Percentiles rank a stretch among this genome's conserved stretches.
These are phyloP conservation scores for Drosophila anceps DNA, from an alignment of 2,888 invertebrate genomes.

Conservation along the genomic window DNA sequence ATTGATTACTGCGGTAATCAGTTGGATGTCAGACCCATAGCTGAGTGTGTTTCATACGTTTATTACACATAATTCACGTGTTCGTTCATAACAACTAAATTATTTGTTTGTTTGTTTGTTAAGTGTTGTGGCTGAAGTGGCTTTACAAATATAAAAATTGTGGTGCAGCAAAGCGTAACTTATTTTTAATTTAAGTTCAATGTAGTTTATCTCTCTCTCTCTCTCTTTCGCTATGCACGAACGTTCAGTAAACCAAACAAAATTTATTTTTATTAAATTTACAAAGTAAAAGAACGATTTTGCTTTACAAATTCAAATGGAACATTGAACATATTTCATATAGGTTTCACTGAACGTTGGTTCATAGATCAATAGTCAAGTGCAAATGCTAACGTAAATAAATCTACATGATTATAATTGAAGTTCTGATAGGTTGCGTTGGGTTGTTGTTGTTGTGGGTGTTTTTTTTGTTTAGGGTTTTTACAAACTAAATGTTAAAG, in stretches of 20 bases:
- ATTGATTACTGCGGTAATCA: no score
- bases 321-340: not conserved
- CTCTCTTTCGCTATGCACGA: slow-evolving; percentile 9
- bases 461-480: not conserved
- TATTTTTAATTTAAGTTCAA: slow-evolving; percentile 7
- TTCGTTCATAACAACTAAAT: slow-evolving; percentile 19
- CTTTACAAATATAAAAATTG: slow-evolving; percentile 22
- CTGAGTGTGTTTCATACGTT: slow-evolving; percentile 23
- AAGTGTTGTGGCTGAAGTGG: not conserved
- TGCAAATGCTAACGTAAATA: slow-evolving; percentile 20
- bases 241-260: slow-evolving; percentile 20
- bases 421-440: slow-evolving; percentile 23
- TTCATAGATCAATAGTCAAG: slow-evolving; percentile 1
- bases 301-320: slow-evolving; percentile 6
- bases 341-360: slow-evolving; percentile 17
- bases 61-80: slow-evolving; percentile 39
- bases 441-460: slow-evolving; percentile 8
- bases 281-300: slow-evolving; percentile 8
- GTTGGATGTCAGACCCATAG: not conserved
- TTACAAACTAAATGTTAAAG: slow-evolving; percentile 52
- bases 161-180: slow-evolving; percentile 1
- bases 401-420: not conserved
- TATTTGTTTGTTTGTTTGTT: slow-evolving; percentile 6
- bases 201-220: no score
- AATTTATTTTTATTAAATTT: slow-evolving; percentile 2